phyloP scores from a whole-genome alignment of 2,888 invertebrate species.

The Junonia oenone region DNA sequence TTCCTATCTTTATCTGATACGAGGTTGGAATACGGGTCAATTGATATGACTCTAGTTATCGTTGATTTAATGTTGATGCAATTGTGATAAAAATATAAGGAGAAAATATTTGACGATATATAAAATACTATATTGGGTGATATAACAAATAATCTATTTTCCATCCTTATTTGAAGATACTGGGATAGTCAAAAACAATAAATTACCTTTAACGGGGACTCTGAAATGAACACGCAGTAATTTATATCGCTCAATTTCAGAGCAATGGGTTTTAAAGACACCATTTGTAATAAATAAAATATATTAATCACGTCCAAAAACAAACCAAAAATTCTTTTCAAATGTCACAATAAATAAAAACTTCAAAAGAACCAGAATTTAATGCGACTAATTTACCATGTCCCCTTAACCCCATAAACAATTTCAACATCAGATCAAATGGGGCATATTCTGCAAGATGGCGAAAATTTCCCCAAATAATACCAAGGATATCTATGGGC shows the following conservation, averaged over 20 bases:
- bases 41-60: not conserved
- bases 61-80: not conserved
- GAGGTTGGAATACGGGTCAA: not conserved
- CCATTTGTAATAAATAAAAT: too few species aligned
- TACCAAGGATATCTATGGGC: slow-evolving; percentile 18
- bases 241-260: too few species aligned
- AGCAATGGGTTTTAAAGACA: too few species aligned
- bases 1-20: not conserved
- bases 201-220: too few species aligned
- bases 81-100: not conserved
- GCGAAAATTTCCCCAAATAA: not conserved
- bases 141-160: too few species aligned
- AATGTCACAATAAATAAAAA: not conserved
- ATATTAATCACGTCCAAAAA: too few species aligned
- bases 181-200: too few species aligned
- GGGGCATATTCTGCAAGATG: not conserved
- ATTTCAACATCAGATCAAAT: not conserved
- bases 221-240: too few species aligned
- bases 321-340: too few species aligned
- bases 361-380: not conserved
- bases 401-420: not conserved
- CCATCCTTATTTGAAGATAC: too few species aligned
- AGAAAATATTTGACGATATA: too few species aligned
- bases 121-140: too few species aligned
- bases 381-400: not conserved